phyloP scores from a whole-genome alignment of 37 sponge, comb jelly and placozoan genomes.

The Haliclona indistincta region DNA sequence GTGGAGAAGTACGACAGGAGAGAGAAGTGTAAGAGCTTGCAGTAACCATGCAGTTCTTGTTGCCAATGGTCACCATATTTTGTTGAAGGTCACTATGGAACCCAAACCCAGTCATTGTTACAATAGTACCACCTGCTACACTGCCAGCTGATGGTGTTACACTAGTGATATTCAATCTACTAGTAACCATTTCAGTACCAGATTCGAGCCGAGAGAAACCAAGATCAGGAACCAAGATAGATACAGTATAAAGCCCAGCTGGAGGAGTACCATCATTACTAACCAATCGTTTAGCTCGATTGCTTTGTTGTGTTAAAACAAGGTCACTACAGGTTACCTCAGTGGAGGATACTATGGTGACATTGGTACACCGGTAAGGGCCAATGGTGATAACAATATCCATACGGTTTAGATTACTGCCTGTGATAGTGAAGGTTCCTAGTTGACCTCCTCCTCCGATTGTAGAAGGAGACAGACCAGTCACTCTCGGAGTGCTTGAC shows the following conservation, averaged over 20 bases:
- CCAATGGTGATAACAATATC: too few species aligned
- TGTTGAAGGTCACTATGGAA: conserved; percentile 34
- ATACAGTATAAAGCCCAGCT: conserved; percentile 33
- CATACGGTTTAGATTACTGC: too few species aligned
- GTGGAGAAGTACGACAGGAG: conserved; percentile 56
- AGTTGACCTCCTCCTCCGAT: conserved; percentile 45
- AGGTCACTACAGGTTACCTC: conserved; percentile 1
- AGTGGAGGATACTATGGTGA: too few species aligned
- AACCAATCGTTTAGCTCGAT: too few species aligned
- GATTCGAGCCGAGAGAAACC: conserved; percentile 4
- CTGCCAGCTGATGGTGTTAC: conserved; percentile 75
- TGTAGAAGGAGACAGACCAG: conserved; percentile 34
- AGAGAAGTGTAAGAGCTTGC: conserved; percentile 43
- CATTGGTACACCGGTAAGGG: too few species aligned
- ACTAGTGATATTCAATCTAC: conserved; percentile 10
- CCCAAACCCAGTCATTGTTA: conserved; percentile 85
- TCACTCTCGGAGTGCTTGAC: conserved; percentile 44
- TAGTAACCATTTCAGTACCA: conserved; percentile 7
- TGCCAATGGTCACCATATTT: conserved; percentile 62
- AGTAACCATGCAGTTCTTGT: conserved; percentile 47
- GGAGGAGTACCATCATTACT: conserved; percentile 24
- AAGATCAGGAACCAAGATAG: neutral
- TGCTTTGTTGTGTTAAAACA: too few species aligned
- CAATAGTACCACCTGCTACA: conserved; percentile 66
- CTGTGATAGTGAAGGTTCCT: conserved; percentile 25